A percentile compares a stretch with the other conserved stretches of the same genome.
phyloP scores from a whole-genome alignment of 2,888 invertebrate genomes.

The Azorinus chamasolen region DNA sequence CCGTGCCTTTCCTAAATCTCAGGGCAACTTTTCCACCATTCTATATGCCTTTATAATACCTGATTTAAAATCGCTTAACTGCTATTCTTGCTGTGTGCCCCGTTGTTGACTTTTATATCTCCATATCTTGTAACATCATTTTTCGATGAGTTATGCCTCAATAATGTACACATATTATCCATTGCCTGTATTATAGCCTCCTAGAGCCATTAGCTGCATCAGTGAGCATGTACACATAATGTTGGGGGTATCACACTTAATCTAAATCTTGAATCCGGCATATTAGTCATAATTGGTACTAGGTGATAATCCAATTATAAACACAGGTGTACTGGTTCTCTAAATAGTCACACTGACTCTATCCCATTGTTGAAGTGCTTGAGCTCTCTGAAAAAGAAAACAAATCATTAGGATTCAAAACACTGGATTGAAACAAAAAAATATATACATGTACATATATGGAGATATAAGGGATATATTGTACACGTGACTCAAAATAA shows the following conservation, averaged over 20 bases:
- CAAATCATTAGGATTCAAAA: too few species aligned
- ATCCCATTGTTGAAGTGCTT: too few species aligned
- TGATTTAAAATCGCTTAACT: background rate
- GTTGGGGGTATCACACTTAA: constrained; percentile 15
- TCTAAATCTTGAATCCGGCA: constrained; percentile 17
- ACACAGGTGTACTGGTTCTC: background rate
- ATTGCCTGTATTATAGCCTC: too few species aligned
- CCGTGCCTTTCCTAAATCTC: constrained; percentile 16
- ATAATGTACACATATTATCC: background rate
- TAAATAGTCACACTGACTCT: too few species aligned
- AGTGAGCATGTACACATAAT: constrained; percentile 5
- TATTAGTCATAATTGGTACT: constrained; percentile 23
- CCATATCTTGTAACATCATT: too few species aligned
- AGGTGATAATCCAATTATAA: constrained; percentile 40
- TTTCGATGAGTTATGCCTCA: background rate
- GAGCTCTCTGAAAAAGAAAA: too few species aligned
- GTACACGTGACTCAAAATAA: too few species aligned
- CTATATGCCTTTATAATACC: constrained; percentile 3
- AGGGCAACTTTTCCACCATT: background rate
- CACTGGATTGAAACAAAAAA: too few species aligned
- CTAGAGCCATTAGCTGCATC: constrained; percentile 1
- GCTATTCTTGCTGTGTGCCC: too few species aligned
- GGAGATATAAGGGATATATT: too few species aligned
- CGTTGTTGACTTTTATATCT: too few species aligned
- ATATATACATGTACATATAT: too few species aligned